Base-by-base conservation (phyloP, 2,113 vertebrate genomes). In the Alosa alosa region DNA sequence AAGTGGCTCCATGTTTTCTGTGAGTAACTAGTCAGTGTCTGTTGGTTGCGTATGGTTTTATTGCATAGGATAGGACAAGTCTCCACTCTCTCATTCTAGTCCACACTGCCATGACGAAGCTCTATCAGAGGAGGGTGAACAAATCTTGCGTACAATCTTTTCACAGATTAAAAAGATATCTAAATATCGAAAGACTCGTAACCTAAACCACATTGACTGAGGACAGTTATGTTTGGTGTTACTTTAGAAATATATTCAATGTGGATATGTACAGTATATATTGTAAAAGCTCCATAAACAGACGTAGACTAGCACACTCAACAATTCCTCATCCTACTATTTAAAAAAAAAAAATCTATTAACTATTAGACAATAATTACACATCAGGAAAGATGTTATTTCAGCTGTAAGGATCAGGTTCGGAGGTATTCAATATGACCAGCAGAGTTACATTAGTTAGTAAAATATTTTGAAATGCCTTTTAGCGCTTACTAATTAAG, bases 1-100 rank as follows among this genome's bases (percentile, higher is more conserved):
- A 94, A 93, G 87, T 91, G 85, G 92, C 95, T 94, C 93, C 93
- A 95, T 93, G 94, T 84, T 87, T 84, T 78, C 72, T 84, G 84
- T 57, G 44, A 83, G 68, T 82, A 55, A 85, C 81, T 81, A 83
- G 75, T 52, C 72, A 20, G 68, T 50, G 72, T 39, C 72, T 78
- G 60, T 81, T 82, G 81, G 36, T 52, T 83, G 39, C 50, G 47
- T 39, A 52, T 39, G 36, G 68, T 86, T 81, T 82, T 47, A 45
- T 45, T 60, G 82, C 41, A 50, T 86, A 81, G 83, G 20, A 87
- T 82, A 82, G 83, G 46, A 87, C 20, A 75, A 60, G n/a, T 78
- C 11, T 36, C 72, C 72, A 78, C 36, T 78, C 72, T 17, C 36
- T 39, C 31, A 13, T 78, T 78, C 64, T 72, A 72, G 31, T 72